Base-by-base conservation (phyloP, 2,888 invertebrate genomes). In the Ecliptopera silaceata region DNA sequence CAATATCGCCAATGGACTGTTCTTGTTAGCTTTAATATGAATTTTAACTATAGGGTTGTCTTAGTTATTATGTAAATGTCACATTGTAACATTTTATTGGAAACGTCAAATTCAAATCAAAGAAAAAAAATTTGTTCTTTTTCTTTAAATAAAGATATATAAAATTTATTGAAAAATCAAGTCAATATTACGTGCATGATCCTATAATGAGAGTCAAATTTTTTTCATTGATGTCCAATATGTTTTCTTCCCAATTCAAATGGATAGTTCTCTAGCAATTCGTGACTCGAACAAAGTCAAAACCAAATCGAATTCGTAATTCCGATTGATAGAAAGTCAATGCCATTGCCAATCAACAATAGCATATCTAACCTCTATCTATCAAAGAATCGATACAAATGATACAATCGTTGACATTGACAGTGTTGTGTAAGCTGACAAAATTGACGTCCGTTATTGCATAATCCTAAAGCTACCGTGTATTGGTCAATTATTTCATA, bases 1-100 rank as follows among this genome's bases (percentile, higher is more conserved):
- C 88, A 91, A 90, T 90, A 91, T 86, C 80, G 84, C 82, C 87
- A 87, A 86, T 88, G 82, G 83, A 65, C 77, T 71, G 76, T 75
- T 80, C 79, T 87, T 89, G 88, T 88, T 88, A 83, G 84, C 75
- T 71, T 70, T 48, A 41, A 79, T 78, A 84, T 86, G 86, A 86
- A 87, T 88, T 86, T 84, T 76, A 85, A 73, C 63, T 29, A 1
- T 77, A 90, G 89, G 90, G 90, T 54, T 88, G 84, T 8, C 46
- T 13, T 12, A 38, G 11, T 32, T 5, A 2, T n/a, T 15, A 15
- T 36, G 34, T 0, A 11, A 34, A 12, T 6, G 36, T 15, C 34
- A 13, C n/a, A n/a, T n/a, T n/a, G n/a, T n/a, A n/a, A n/a, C n/a
- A n/a, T n/a, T n/a, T n/a, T n/a, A n/a, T n/a, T n/a, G n/a, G n/a